Conservation (phyloP, 2,113 vertebrate genomes). For the Labeo rohita region DNA sequence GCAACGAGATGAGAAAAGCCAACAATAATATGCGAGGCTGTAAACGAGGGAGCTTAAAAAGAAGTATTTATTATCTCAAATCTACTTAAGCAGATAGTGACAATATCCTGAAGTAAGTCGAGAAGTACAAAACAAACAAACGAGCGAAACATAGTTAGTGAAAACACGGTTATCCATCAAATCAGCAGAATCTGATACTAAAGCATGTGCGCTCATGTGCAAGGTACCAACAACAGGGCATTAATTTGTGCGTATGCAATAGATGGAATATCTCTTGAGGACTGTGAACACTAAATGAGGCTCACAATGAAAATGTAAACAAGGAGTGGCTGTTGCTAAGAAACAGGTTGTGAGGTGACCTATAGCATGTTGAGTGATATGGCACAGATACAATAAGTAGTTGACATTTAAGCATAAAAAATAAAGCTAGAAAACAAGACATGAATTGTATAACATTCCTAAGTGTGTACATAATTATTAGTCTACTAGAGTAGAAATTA, state of each 20-base stretch:
- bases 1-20: slow-evolving; percentile 61
- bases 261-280: slow-evolving; percentile 57
- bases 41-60: slow-evolving; percentile 57
- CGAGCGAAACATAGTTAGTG: neutral
- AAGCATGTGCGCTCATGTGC: neutral
- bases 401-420: neutral
- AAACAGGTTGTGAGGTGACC: slow-evolving; percentile 63
- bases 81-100: slow-evolving; percentile 17
- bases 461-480: neutral
- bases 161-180: neutral
- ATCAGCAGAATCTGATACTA: slow-evolving; percentile 26
- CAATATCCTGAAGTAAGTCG: neutral
- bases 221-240: slow-evolving; percentile 4
- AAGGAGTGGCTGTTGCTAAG: slow-evolving; percentile 77
- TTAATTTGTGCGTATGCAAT: slow-evolving; percentile 61
- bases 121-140: slow-evolving; percentile 20
- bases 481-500: neutral
- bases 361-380: slow-evolving; percentile 59
- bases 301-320: slow-evolving; percentile 76
- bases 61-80: slow-evolving; percentile 16
- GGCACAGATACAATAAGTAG: slow-evolving; percentile 24
- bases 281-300: slow-evolving; percentile 61
- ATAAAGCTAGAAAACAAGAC: neutral
- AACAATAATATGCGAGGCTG: slow-evolving; percentile 58
- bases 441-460: neutral